These are phyloP conservation scores for Macrosoma leucophasiata DNA, from an alignment of 2,888 invertebrate genomes.

Conservation along the genomic window DNA sequence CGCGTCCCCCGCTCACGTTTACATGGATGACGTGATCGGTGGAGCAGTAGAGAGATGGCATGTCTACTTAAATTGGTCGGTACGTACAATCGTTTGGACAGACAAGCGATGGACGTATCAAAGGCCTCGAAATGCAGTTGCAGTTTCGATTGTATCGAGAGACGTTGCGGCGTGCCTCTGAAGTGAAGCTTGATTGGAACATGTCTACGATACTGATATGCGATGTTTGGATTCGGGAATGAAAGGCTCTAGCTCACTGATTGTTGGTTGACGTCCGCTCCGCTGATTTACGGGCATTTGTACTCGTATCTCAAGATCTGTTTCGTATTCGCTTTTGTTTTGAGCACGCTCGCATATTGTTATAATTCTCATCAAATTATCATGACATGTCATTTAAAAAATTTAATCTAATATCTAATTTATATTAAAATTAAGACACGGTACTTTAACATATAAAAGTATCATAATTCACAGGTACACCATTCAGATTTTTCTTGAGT, in stretches of 20 bases:
- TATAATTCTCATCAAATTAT: no score
- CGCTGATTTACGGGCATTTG: no score
- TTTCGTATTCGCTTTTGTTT: no score
- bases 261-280: no score
- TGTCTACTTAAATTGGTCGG: conserved; percentile 44
- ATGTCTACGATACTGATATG: conserved; percentile 54
- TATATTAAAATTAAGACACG: no score
- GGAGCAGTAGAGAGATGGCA: conserved; percentile 29
- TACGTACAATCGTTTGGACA: conserved; percentile 65
- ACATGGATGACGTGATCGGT: conserved; percentile 20
- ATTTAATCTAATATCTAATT: no score
- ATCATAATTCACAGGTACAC: no score
- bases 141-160: conserved; percentile 69
- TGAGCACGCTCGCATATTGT: no score
- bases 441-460: no score
- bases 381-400: no score
- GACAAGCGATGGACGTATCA: conserved; percentile 74
- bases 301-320: no score
- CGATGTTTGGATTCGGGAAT: conserved; percentile 48
- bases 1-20: conserved; percentile 31
- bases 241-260: conserved; percentile 30
- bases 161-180: conserved; percentile 64
- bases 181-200: conserved; percentile 68
- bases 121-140: conserved; percentile 70
- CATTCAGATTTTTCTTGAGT: no score